phyloP scores from a whole-genome alignment of 2,888 invertebrate species.

The Drosophila sordidapex region DNA sequence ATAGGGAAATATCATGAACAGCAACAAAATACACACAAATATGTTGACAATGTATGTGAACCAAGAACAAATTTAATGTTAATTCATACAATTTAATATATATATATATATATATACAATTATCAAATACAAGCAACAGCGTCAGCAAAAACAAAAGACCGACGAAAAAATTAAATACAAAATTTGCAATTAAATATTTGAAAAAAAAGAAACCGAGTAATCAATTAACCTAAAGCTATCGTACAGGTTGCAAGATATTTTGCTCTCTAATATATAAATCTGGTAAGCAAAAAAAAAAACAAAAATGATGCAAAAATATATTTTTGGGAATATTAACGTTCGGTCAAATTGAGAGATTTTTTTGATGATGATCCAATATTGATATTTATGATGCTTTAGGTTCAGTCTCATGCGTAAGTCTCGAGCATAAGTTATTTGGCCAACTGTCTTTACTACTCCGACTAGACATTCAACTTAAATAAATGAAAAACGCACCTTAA shows the following conservation, averaged over 20 bases:
- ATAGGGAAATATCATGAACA: constrained; percentile 17
- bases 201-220: neutral
- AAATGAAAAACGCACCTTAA: neutral
- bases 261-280: neutral
- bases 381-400: neutral
- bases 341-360: neutral
- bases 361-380: neutral
- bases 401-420: neutral
- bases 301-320: neutral
- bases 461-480: neutral
- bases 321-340: neutral
- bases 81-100: constrained; percentile 34
- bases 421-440: neutral
- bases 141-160: constrained; percentile 10
- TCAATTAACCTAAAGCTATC: neutral
- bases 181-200: constrained; percentile 30
- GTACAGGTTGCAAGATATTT: neutral
- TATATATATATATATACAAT: constrained; percentile 14
- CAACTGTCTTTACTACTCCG: neutral
- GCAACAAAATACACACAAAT: constrained; percentile 14
- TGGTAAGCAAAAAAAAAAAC: neutral
- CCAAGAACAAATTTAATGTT: constrained; percentile 44
- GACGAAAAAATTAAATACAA: constrained; percentile 9
- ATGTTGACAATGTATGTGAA: constrained; percentile 34
- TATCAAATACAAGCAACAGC: constrained; percentile 27